Evolutionary conservation across 2,113 vertebrate genomes (phyloP), one percentile per base, ranked within the genome.

Genomic region (Cyprinodon brontotheroides): DNA sequence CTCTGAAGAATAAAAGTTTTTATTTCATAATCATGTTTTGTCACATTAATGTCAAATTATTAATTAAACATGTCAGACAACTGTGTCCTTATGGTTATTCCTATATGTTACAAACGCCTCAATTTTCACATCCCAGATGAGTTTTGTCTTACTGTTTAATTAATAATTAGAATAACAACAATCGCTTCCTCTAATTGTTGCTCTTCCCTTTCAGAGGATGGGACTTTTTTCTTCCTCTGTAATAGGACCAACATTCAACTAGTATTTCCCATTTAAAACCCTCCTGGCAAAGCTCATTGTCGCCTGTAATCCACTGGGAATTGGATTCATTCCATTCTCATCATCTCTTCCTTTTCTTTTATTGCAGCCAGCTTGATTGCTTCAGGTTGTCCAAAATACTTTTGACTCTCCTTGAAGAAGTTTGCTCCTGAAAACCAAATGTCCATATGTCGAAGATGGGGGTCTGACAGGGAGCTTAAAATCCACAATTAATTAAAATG

Each of bases 351-450:
- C 39, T n/a, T 68, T 81, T 77, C 69, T 83, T 65, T 89, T 82
- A 88, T 87, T 89, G 88, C 75, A 62, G 61, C 61, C n/a, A 70
- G 80, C 80, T 53, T 87, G 80, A 89, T 90, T 89, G 77, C 70
- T 45, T 87, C 59, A 77, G 71, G 85, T 77, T 78, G 79, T 77
- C 82, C 77, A 37, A 82, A 82, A 72, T 67, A 70, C 68, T 77
- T 66, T 37, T 4, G 11, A 50, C 39, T 71, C 69, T 3, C 68
- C 13, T 85, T 79, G 73, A 85, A 86, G 79, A 48, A 61, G 77
- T 84, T 72, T 80, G 83, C 81, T 75, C 53, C 0, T 75, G 29
- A 82, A 57, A 88, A 84, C 86, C 76, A 79, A 80, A 79, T 77
- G 72, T 59, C 85, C 76, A 83, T 79, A 80, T 88, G 86, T 75